Conservation (phyloP, 1,140 invertebrate species). For the Drosophila kanapiae region DNA sequence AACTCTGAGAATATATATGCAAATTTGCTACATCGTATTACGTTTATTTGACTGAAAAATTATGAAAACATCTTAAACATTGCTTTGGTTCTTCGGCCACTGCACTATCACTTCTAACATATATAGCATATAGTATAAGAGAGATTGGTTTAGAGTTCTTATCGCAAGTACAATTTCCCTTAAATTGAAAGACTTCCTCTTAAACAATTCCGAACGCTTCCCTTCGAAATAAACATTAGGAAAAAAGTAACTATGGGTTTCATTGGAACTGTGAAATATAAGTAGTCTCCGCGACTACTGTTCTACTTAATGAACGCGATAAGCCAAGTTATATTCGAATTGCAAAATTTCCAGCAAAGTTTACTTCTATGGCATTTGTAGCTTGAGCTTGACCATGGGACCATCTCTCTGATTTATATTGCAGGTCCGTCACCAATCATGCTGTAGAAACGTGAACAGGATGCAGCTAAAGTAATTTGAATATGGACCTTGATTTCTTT, state of each 20-base stretch:
- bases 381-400: conserved; percentile 5
- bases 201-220: too few species aligned
- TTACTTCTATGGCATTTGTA: conserved; percentile 2
- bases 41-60: neutral
- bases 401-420: conserved; percentile 6
- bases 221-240: neutral
- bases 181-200: neutral
- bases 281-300: neutral
- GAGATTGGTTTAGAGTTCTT: neutral
- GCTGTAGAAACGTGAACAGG: conserved; percentile 56
- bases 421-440: conserved; percentile 45
- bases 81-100: neutral
- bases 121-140: neutral
- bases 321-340: conserved; percentile 24
- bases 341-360: conserved; percentile 44
- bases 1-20: neutral
- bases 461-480: conserved; percentile 63
- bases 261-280: conserved; percentile 3
- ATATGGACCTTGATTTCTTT: conserved; percentile 81
- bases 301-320: conserved; percentile 20
- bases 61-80: too few species aligned
- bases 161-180: conserved; percentile 2
- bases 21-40: neutral
- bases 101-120: too few species aligned
- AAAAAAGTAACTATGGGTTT: conserved; percentile 2